Percentiles rank a stretch among this genome's conserved stretches.
phyloP scores from a whole-genome alignment of 2,113 vertebrate genomes.

The Orycteropus afer region DNA sequence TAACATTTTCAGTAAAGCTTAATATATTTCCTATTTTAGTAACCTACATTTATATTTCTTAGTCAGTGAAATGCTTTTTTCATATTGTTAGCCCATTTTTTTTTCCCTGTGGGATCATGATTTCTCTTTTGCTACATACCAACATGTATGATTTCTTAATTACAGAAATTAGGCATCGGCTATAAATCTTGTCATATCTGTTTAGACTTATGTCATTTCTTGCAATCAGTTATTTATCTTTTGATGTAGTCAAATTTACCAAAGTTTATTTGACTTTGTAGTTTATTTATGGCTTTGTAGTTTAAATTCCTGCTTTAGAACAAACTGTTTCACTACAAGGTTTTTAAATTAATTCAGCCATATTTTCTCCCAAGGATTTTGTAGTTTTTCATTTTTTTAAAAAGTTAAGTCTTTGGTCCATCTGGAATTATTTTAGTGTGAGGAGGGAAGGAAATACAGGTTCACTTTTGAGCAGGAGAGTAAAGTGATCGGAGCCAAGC shows the following conservation, averaged over 20 bases:
- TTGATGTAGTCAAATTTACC: conserved; percentile 42
- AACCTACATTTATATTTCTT: not conserved
- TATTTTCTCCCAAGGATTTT: conserved; percentile 24
- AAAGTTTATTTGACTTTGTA: not conserved
- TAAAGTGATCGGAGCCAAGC: conserved; percentile 10
- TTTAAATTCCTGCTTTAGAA: not conserved
- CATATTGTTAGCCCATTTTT: not conserved
- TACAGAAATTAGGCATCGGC: not conserved
- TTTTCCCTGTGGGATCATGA: not conserved
- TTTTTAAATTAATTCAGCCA: conserved; percentile 32
- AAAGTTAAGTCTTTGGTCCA: not conserved
- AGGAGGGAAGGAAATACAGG: conserved; percentile 47
- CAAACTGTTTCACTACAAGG: not conserved
- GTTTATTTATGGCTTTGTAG: not conserved
- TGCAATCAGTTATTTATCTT: not conserved
- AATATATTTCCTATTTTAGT: not conserved
- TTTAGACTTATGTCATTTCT: not conserved
- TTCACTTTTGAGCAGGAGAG: conserved; percentile 5
- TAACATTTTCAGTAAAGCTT: not conserved
- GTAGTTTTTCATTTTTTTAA: not conserved
- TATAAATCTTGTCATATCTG: not conserved
- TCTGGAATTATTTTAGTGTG: conserved; percentile 56
- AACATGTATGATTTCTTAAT: not conserved
- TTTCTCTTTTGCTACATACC: not conserved
- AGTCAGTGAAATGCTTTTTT: not conserved